Base-by-base conservation (phyloP, 2,888 invertebrate genomes). In the Sialis fuliginosa region DNA sequence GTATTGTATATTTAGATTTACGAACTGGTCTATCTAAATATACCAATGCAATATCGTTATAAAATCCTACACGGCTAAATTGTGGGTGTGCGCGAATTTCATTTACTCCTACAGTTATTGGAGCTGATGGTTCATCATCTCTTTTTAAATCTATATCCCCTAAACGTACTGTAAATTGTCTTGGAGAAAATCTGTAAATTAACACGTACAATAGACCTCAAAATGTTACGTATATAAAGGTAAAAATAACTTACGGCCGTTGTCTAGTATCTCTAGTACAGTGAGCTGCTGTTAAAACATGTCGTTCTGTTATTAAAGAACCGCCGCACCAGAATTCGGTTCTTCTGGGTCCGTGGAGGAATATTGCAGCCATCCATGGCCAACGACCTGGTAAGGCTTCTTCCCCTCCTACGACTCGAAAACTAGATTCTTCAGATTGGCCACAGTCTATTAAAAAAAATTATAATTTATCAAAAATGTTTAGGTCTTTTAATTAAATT, bases 301-400 rank as follows among this genome's bases (percentile, higher is more conserved):
- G 86, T 44, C 76, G 74, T 35, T 77, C 68, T n/a, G 82, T 81
- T 43, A 93, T 79, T 41, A 93, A 66, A 0, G 89, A 85, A 1
- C 92, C 93, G 0, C 92, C 92, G 59, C 93, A 93, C 91, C 91
- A 91, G 67, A 90, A 91, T 64, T 90, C 90, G 0, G 85, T 79
- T 31, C 88, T 74, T 55, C 82, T 77, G 35, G 81, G 77, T 6
- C 89, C 90, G 58, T 89, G 88, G 42, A 92, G 70, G 64, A 86
- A 92, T 55, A 92, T 89, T 1, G 92, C 92, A 0, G 88, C 93
- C 84, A 95, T 86, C 93, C 93, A 95, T 0, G 95, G 93, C 89
- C 91, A 91, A 46, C 87, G 78, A 0, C 92, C 92, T 0, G 87
- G 80, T 30, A 81, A 70, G 0, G 90, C 74, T 60, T 84, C 81